Base-by-base conservation (phyloP, 2,113 vertebrate genomes). In the Oncorhynchus tshawytscha region DNA sequence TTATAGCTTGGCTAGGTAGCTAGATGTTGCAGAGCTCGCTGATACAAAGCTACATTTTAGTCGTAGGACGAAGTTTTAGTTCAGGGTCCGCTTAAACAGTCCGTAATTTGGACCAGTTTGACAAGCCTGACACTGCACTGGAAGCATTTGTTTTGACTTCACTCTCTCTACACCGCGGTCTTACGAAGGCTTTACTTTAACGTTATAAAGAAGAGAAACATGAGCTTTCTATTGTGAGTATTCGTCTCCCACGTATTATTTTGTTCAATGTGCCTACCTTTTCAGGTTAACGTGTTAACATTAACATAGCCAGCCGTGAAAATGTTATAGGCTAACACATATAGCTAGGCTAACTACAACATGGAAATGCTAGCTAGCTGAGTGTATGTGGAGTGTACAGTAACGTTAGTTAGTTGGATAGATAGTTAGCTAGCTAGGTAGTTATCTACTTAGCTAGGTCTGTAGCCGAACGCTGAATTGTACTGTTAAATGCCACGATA, bases 191-290 rank as follows among this genome's bases (percentile, higher is more conserved):
- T 70, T 39, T 49, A 11, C 6, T 29, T 3, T 49, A 12, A 45
- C 39, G 39, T 45, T 45, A 5, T 29, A n/a, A 22, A 24, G 89
- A 90, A 92, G 81, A 24, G 89, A 91, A 92, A 81, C 72, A 93
- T 93, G 92, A 93, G 91, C 83, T 93, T 93, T 84, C 87, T 93
- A 51, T 93, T 93, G 92, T 93, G 70, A 93, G 92, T 92, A 67
- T 0, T 51, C 12, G 62, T 70, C 60, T 34, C 67, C 20, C n/a
- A 1, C 13, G 8, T 34, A 31, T 48, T 1, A 51, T 2, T 75
- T 6, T 70, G 31, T 2, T 3, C 8, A 45, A 45, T 9, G 15
- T 9, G 18, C 20, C 1, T 39, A 16, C 20, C 34, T 45, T 45
- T 68, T 45, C 34, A 16, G 31, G 25, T 4, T 20, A 29, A 16